A percentile compares a stretch with the other conserved stretches of the same genome.
Evolutionary conservation across 2,888 invertebrate species (phyloP).

Genomic region (Trichogramma evanescens): DNA sequence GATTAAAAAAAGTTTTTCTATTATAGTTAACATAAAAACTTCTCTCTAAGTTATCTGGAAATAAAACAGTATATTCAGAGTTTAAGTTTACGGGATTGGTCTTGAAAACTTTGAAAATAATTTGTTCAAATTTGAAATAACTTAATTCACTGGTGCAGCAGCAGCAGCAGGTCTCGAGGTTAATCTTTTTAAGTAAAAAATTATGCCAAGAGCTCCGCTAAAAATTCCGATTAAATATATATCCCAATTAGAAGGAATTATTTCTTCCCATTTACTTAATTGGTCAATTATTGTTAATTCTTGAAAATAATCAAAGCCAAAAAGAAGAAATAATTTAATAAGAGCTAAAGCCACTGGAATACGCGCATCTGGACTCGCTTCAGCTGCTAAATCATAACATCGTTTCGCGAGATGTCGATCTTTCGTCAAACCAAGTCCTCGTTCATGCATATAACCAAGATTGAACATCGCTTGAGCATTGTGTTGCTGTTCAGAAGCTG

Average conservation of each 20-base stretch:
- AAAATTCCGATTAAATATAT: conserved; percentile 80
- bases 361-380: conserved; percentile 86
- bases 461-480: conserved; percentile 99
- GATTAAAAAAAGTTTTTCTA: no score
- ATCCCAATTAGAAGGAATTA: conserved; percentile 87
- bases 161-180: conserved; percentile 25
- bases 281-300: conserved; percentile 54
- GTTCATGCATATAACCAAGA: conserved; percentile 98
- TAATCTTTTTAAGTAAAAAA: conserved; percentile 68
- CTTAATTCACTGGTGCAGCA: conserved; percentile 35
- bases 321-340: conserved; percentile 71
- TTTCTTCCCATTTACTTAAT: conserved; percentile 62
- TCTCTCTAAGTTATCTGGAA: no score
- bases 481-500: conserved; percentile 89
- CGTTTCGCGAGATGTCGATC: conserved; percentile 95
- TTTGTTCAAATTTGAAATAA: background rate
- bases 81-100: no score
- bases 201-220: conserved; percentile 72
- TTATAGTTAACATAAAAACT: no score
- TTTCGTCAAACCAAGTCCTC: conserved; percentile 81
- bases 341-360: conserved; percentile 89
- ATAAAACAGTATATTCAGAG: no score
- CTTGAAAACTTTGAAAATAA: no score
- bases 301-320: conserved; percentile 65
- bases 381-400: conserved; percentile 92